Percentiles rank a stretch among this genome's conserved stretches.
These are phyloP conservation scores for Scomber colias DNA, from an alignment of 2,113 vertebrate species.

Conservation along the genomic window DNA sequence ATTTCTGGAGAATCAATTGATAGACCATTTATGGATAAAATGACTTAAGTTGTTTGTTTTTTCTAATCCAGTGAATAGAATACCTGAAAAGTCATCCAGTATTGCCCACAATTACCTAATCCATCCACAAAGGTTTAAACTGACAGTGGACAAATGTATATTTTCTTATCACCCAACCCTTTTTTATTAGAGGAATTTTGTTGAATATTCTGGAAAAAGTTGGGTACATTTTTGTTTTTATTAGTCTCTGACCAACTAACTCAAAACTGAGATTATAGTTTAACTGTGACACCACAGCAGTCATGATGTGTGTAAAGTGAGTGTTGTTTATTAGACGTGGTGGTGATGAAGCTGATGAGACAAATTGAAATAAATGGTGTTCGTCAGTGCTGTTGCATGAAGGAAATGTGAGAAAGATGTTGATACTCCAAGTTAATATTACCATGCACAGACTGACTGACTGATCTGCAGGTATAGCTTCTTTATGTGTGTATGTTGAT, in stretches of 20 bases:
- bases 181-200: background rate
- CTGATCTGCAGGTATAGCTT: background rate
- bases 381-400: conserved; percentile 14
- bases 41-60: too few relatives aligned
- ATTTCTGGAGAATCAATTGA: too few relatives aligned
- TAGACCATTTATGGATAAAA: too few relatives aligned
- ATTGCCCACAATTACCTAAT: background rate
- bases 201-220: background rate
- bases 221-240: background rate
- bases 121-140: background rate
- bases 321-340: background rate
- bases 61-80: too few relatives aligned
- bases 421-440: background rate
- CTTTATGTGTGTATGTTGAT: background rate
- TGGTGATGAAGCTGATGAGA: conserved; percentile 14
- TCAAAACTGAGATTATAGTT: background rate
- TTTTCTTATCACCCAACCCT: background rate
- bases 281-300: background rate
- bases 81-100: too few relatives aligned
- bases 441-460: background rate
- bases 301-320: conserved; percentile 8
- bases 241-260: background rate
- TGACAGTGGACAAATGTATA: background rate
- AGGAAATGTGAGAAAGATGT: background rate
- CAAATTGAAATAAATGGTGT: conserved; percentile 7